phyloP scores from a whole-genome alignment of 2,888 invertebrate genomes.

The Conchocele bisecta region DNA sequence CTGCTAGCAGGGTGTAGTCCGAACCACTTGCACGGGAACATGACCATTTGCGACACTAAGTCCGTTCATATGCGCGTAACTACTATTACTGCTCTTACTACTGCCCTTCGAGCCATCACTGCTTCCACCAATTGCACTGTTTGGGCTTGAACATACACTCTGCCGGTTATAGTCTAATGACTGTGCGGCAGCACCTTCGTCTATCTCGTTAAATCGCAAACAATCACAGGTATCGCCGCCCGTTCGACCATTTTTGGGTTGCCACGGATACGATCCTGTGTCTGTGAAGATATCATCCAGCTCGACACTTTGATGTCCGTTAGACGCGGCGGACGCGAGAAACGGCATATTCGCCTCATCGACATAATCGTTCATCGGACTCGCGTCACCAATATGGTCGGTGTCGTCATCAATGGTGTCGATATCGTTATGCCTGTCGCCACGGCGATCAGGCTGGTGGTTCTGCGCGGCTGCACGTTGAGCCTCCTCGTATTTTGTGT shows the following conservation, averaged over 20 bases:
- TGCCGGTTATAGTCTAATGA: constrained; percentile 53
- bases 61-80: constrained; percentile 76
- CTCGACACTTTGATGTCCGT: constrained; percentile 57
- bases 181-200: constrained; percentile 50
- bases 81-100: constrained; percentile 76
- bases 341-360: constrained; percentile 54
- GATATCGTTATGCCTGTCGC: constrained; percentile 17
- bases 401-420: constrained; percentile 41
- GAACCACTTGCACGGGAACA: constrained; percentile 81
- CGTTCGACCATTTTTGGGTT: constrained; percentile 35
- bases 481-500: constrained; percentile 58
- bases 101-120: constrained; percentile 78
- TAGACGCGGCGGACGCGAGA: constrained; percentile 44
- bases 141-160: constrained; percentile 68
- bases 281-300: constrained; percentile 54
- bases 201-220: constrained; percentile 40
- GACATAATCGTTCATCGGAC: constrained; percentile 50
- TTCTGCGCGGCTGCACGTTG: constrained; percentile 40
- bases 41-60: constrained; percentile 78
- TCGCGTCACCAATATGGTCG: constrained; percentile 34
- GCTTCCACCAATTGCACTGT: constrained; percentile 71
- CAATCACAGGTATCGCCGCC: constrained; percentile 68
- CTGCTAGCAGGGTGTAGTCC: constrained; percentile 71
- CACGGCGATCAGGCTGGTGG: constrained; percentile 21
- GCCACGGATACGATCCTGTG: constrained; percentile 45